phyloP scores from a whole-genome alignment of 1,140 invertebrate genomes.

The Tetranychus urticae region DNA sequence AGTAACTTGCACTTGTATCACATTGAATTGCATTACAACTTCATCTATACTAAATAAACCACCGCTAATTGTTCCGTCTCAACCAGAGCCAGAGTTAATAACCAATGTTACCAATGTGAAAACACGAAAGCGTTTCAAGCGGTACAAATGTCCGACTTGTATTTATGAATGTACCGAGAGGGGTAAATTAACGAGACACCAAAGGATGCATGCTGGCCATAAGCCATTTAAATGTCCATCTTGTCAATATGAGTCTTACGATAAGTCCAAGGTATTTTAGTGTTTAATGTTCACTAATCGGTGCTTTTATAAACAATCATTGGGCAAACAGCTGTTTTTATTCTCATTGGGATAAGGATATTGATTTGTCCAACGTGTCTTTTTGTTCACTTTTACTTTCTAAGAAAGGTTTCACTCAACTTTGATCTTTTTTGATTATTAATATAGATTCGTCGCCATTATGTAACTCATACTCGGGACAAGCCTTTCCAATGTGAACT shows the following conservation, averaged over 20 bases:
- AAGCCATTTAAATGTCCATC: slow-evolving; percentile 31
- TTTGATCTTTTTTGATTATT: no score
- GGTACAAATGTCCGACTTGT: background rate
- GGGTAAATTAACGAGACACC: slow-evolving; percentile 73
- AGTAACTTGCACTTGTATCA: no score
- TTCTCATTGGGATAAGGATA: background rate
- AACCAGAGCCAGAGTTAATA: no score
- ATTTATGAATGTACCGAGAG: background rate
- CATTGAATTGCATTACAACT: no score
- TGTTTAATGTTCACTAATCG: background rate
- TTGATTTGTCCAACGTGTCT: no score
- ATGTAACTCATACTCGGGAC: slow-evolving; percentile 1
- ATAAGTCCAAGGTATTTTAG: slow-evolving; percentile 26
- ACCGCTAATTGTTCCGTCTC: no score
- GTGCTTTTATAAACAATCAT: background rate
- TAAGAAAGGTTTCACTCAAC: no score
- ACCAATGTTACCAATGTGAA: no score
- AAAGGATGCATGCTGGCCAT: slow-evolving; percentile 76
- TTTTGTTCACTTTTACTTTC: no score
- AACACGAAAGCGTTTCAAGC: background rate
- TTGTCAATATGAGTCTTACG: slow-evolving; percentile 36
- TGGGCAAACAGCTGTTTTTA: background rate
- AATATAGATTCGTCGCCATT: background rate
- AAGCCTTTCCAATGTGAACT: slow-evolving; percentile 3
- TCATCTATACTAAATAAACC: no score